Conservation (phyloP, 64 coral and sea anemone genomes). For the Catalaphyllia jardinei region DNA sequence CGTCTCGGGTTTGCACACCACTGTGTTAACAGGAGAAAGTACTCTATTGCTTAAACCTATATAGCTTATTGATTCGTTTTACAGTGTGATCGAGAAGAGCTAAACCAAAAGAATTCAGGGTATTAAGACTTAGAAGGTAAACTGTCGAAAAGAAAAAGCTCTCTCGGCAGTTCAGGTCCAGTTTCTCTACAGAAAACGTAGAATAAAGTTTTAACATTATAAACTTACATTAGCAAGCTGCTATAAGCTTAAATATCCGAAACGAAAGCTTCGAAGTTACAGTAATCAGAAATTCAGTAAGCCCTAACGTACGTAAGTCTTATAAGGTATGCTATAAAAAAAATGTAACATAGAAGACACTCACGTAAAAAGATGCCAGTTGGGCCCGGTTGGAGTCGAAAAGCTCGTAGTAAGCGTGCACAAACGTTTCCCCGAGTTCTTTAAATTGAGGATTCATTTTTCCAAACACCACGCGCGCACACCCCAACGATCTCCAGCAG, state of each 20-base stretch:
- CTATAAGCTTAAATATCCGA: neutral
- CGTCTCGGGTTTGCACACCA: too few species aligned
- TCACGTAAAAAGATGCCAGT: constrained; percentile 65
- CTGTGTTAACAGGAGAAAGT: too few species aligned
- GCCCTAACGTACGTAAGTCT: too few species aligned
- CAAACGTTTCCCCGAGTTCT: constrained; percentile 39
- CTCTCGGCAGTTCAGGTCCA: neutral
- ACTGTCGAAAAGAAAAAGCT: neutral
- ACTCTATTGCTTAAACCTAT: too few species aligned
- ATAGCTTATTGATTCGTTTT: too few species aligned
- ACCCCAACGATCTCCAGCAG: too few species aligned
- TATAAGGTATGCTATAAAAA: neutral
- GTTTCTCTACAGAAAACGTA: neutral
- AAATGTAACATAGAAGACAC: neutral
- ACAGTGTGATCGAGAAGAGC: too few species aligned
- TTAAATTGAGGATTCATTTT: constrained; percentile 69
- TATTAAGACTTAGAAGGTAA: too few species aligned
- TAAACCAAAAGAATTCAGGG: too few species aligned
- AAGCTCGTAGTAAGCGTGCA: constrained; percentile 30
- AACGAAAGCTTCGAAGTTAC: neutral
- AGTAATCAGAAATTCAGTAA: neutral
- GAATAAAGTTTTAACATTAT: neutral
- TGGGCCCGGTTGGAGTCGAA: constrained; percentile 62
- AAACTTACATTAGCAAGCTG: neutral
- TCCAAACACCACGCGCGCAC: neutral